Base-by-base conservation (phyloP, 2,113 vertebrate genomes). In the Puntigrus tetrazona region DNA sequence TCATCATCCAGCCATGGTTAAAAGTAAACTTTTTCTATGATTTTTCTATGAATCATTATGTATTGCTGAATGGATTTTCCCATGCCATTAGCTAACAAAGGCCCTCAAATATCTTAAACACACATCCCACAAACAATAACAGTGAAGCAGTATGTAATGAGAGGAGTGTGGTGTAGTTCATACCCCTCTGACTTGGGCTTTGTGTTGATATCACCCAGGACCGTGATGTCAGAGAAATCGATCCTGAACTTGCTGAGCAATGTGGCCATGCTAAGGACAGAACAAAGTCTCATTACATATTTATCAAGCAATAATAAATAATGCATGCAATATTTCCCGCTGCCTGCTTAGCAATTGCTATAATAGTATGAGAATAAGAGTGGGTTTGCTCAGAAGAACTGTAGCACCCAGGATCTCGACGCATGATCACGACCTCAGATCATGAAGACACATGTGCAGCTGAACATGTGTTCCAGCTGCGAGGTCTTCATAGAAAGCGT, bases 171-270 rank as follows among this genome's bases (percentile, higher is more conserved):
- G 67, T 20, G 31, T 2, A 27, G 25, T 16, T 69, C 95, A 96
- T 95, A 99, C 98, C 97, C 97, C 86, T 98, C 97, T 88, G 97
- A 97, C 92, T 97, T 98, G 92, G 98, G 97, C 91, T 99, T 99
- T 83, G 97, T 98, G 92, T 98, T 99, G 90, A 99, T 95, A 93
- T 99, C 98, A 72, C 98, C 97, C 75, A 99, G 95, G 76, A 99
- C 98, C 77, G 94, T 98, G 85, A 99, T 99, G 88, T 99, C 98
- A 0, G 97, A 99, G 92, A 99, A 99, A 89, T 99, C 98, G 93
- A 99, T 99, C 90, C 98, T 95, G 93, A 99, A 99, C 91, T 99
- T 99, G 93, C 97, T 99, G 73, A 99, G 96, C 88, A 99, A 92
- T 70, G 98, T 98, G 36, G 98, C 98, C 98, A 99, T 99, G 89